These are phyloP conservation scores for Channallabes apus DNA, from an alignment of 2,797 vertebrate genomes.

Conservation along the genomic window DNA sequence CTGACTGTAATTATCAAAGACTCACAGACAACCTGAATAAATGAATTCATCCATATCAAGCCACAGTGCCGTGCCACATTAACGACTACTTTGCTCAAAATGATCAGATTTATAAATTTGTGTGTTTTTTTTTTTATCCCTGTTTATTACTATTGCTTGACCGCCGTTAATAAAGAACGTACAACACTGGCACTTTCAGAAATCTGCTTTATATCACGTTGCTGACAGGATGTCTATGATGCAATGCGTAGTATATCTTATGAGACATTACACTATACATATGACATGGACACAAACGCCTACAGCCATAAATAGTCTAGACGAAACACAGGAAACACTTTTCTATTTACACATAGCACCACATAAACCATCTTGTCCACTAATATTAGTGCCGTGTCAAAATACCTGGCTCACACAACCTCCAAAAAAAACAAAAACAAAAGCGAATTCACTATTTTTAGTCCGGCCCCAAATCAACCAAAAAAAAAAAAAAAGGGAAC, in stretches of 20 bases:
- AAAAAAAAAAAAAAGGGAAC: conserved; percentile 19
- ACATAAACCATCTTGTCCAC: conserved; percentile 4
- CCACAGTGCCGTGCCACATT: background rate
- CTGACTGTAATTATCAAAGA: conserved; percentile 78
- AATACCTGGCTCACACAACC: background rate
- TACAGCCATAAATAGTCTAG: conserved; percentile 20
- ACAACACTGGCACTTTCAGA: background rate
- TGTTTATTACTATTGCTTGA: background rate
- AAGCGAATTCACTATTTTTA: conserved; percentile 20
- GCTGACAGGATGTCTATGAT: conserved; percentile 26
- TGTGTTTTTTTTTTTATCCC: background rate
- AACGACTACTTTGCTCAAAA: background rate
- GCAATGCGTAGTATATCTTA: conserved; percentile 17
- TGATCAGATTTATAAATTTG: background rate
- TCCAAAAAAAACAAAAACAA: conserved; percentile 15
- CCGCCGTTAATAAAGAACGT: background rate
- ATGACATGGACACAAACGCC: conserved; percentile 22
- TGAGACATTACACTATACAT: conserved; percentile 4
- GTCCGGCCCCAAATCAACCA: conserved; percentile 27
- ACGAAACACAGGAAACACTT: conserved; percentile 1
- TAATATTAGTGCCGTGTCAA: conserved; percentile 17
- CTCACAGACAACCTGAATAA: conserved; percentile 72
- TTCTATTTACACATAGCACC: conserved; percentile 23
- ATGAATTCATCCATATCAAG: conserved; percentile 61
- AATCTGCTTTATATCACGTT: conserved; percentile 50